Percentiles rank a stretch among this genome's conserved stretches.
phyloP scores from a whole-genome alignment of 2,797 vertebrate genomes.

The Numenius phaeopus region DNA sequence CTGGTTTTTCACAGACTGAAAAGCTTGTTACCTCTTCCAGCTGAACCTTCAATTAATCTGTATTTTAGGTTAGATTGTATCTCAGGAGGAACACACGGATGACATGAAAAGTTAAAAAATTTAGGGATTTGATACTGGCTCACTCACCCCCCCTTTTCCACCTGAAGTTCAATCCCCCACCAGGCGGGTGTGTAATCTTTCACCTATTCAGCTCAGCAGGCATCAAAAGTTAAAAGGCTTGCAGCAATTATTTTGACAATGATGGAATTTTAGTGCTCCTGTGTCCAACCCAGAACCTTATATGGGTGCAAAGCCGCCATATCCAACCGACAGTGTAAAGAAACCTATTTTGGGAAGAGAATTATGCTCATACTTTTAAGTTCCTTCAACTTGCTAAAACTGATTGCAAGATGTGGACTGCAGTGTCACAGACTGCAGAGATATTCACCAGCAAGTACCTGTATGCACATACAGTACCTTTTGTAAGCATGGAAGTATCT shows the following conservation, averaged over 20 bases:
- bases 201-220: neutral
- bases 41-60: neutral
- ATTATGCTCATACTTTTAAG: neutral
- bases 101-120: neutral
- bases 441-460: neutral
- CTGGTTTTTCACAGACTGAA: neutral
- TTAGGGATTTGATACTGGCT: neutral
- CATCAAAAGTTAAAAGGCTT: neutral
- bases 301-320: neutral
- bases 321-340: neutral
- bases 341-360: slow-evolving; percentile 10
- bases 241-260: slow-evolving; percentile 23
- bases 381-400: neutral
- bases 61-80: neutral
- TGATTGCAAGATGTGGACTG: accelerated
- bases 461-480: accelerated
- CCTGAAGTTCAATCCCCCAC: neutral
- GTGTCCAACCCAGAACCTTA: slow-evolving; percentile 7
- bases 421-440: neutral
- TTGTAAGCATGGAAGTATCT: neutral
- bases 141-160: too few relatives aligned
- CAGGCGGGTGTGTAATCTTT: accelerated
- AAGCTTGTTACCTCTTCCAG: neutral
- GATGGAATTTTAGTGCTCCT: neutral
- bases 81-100: accelerated